Conservation (phyloP, 2,797 vertebrate species). For the Nothura maculosa region DNA sequence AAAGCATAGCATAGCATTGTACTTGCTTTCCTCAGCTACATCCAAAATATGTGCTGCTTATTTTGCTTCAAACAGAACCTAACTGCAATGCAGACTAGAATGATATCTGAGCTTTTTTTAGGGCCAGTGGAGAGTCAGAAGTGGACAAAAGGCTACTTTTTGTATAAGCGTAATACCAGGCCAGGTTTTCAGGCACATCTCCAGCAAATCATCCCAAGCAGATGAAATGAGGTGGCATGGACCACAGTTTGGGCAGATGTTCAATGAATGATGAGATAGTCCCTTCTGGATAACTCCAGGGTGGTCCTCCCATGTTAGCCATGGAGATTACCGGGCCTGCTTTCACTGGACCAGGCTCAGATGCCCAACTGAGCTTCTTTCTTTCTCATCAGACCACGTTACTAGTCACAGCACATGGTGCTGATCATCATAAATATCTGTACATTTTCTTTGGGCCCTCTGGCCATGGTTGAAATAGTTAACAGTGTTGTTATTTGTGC, state of each 20-base stretch:
- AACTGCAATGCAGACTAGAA: background rate
- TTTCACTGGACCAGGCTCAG: background rate
- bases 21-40: background rate
- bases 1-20: background rate
- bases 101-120: background rate
- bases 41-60: background rate
- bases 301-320: background rate
- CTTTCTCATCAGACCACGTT: background rate
- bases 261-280: fast-evolving
- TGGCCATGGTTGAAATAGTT: background rate
- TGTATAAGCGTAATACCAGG: background rate
- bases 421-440: background rate
- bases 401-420: background rate
- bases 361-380: background rate
- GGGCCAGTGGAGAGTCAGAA: background rate
- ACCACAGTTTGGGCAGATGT: background rate
- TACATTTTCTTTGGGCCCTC: background rate
- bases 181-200: background rate
- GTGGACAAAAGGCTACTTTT: background rate
- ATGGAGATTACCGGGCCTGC: background rate
- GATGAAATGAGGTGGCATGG: background rate
- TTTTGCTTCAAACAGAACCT: background rate
- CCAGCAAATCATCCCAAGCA: background rate
- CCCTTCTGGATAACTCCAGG: background rate
- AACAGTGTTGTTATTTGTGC: background rate